These are phyloP conservation scores for Micrasema minimum DNA, from an alignment of 1,140 invertebrate species.

Conservation along the genomic window DNA sequence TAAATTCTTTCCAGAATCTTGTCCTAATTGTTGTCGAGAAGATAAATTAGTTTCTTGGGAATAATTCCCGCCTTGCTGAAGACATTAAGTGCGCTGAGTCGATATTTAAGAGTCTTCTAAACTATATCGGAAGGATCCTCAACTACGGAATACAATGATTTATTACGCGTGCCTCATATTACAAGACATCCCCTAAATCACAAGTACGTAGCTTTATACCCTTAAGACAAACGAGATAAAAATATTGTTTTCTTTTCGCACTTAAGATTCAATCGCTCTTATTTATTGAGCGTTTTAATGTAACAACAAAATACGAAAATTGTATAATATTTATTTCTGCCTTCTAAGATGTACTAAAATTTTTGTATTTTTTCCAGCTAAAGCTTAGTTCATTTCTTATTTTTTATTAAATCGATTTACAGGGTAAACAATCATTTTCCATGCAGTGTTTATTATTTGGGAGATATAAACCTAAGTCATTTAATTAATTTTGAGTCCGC, in stretches of 20 bases:
- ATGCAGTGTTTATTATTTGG: no score
- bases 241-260: not conserved
- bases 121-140: constrained; percentile 15
- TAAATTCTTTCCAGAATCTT: constrained; percentile 36
- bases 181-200: not conserved
- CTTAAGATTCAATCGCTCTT: no score
- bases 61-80: constrained; percentile 46
- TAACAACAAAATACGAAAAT: no score
- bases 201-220: not conserved
- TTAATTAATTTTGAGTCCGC: no score
- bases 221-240: not conserved
- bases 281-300: no score
- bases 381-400: no score
- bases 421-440: no score
- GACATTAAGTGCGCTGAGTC: constrained; percentile 47
- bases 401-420: no score
- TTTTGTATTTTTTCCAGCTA: no score
- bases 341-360: no score
- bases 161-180: constrained; percentile 15
- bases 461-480: no score
- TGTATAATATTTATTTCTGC: no score
- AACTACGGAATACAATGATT: constrained; percentile 3
- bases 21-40: constrained; percentile 47
- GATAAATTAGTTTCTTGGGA: constrained; percentile 44
- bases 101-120: not conserved